Base-by-base conservation (phyloP, 2,888 invertebrate genomes). In the Limnephilus marmoratus region DNA sequence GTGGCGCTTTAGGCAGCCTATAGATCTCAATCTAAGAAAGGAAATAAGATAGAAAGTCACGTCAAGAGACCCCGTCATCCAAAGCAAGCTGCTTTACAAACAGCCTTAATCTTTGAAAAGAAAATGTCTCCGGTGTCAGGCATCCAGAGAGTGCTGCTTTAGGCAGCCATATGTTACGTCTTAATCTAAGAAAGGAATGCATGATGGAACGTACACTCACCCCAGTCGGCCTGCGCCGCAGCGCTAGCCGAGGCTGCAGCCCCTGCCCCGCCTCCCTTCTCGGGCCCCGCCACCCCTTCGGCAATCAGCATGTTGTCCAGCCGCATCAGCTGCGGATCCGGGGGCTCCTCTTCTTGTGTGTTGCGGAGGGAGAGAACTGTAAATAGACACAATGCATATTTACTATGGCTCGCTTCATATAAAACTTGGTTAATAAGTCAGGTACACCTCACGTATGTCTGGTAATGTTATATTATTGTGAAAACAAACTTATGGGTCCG, bases 271-370 rank as follows among this genome's bases (percentile, higher is more conserved):
- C 98, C 98, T 0, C 98, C 98, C 95, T 99, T 99, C 95, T 99
- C 99, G 0, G 99, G 99, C 0, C 99, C 99, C 0, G 99, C 99
- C 7, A 99, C 99, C 49, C 99, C 99, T 96, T 99, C 99, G 0
- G 99, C 99, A 94, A 98, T 98, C 95, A 99, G 96, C 99, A 99
- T 99, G 96, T 99, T 99, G 96, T 99, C 99, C 95, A 99, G 96
- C 94, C 99, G 97, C 99, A 99, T 99, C 94, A 99, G 96, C 95
- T 99, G 99, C 12, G 99, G 99, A 96, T 99, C 99, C 95, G 99
- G 99, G 4, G 99, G 99, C 95, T 99, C 99, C 95, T 99, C 99
- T 96, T 99, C 99, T 96, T 99, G 99, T 93, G 99, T 99, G 96
- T 99, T 99, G 94, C 99, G 97, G 95, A 99, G 97, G 94, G 99